Conservation (phyloP, 2,888 invertebrate species). For the Coremacera marginata region DNA sequence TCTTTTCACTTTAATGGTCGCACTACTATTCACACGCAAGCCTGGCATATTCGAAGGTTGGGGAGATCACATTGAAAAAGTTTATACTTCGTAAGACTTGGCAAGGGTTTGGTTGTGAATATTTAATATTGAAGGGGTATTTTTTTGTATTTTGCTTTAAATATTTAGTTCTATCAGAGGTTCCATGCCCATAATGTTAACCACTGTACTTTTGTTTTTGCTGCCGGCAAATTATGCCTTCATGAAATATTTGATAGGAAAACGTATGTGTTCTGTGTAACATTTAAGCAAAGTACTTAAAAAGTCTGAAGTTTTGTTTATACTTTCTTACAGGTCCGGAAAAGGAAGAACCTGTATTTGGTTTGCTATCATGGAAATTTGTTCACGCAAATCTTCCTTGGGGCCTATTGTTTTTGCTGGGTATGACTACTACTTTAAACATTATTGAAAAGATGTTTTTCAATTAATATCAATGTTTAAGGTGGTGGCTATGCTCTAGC, state of each 20-base stretch:
- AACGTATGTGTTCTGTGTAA: conserved; percentile 38
- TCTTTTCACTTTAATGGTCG: conserved; percentile 80
- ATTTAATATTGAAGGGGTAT: neutral
- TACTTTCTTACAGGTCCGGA: conserved; percentile 16
- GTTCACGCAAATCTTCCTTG: conserved; percentile 86
- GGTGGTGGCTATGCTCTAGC: conserved; percentile 90
- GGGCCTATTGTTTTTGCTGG: conserved; percentile 85
- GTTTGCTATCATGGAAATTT: conserved; percentile 82
- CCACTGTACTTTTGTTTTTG: conserved; percentile 82
- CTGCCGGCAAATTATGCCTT: conserved; percentile 82
- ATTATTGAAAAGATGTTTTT: neutral
- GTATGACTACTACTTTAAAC: conserved; percentile 60
- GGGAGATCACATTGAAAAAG: conserved; percentile 71
- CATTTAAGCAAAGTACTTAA: neutral
- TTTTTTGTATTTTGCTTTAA: neutral
- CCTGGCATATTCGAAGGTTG: conserved; percentile 89
- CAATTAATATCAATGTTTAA: conserved; percentile 50
- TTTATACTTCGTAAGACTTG: neutral
- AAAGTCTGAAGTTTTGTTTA: conserved; percentile 60
- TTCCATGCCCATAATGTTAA: conserved; percentile 79
- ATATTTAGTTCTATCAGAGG: conserved; percentile 41
- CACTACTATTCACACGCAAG: conserved; percentile 86
- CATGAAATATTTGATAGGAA: conserved; percentile 70
- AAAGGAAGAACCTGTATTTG: conserved; percentile 70
- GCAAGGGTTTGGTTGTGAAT: neutral